These are phyloP conservation scores for Oconnorella tubifera DNA, from an alignment of 2,888 invertebrate genomes.

Conservation along the genomic window DNA sequence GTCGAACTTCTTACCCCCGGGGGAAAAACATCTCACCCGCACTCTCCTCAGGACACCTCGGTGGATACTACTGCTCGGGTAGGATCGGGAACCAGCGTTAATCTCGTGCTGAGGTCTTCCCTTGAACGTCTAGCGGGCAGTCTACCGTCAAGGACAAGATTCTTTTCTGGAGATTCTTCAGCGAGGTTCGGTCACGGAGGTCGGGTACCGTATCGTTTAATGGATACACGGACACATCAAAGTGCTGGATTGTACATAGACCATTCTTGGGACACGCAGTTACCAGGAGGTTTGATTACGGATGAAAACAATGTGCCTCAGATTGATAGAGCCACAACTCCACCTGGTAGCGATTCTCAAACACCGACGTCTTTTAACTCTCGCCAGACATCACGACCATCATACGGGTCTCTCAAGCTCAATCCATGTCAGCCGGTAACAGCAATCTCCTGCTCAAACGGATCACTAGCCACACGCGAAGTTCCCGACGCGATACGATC, in stretches of 20 bases:
- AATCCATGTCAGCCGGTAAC: neutral
- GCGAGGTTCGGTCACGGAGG: neutral
- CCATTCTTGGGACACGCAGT: neutral
- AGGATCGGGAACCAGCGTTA: neutral
- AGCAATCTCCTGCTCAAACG: neutral
- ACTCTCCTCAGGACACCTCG: no score
- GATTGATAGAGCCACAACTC: neutral
- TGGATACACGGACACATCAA: neutral
- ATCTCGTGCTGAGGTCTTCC: neutral
- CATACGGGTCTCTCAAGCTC: neutral
- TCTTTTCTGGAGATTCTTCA: neutral
- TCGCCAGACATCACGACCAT: neutral
- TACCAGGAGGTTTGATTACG: neutral
- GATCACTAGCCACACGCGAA: neutral
- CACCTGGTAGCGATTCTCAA: neutral
- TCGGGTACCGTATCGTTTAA: neutral
- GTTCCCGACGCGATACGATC: neutral
- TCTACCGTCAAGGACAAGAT: neutral
- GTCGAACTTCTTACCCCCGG: neutral
- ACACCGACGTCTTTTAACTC: neutral
- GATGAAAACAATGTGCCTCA: constrained; percentile 1
- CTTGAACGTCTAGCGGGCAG: neutral
- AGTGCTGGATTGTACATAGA: neutral
- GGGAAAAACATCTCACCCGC: neutral
- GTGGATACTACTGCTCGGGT: no score